Evolutionary conservation across 2,888 invertebrate genomes (phyloP).

Genomic region (Hemicrepidius hirtus): DNA sequence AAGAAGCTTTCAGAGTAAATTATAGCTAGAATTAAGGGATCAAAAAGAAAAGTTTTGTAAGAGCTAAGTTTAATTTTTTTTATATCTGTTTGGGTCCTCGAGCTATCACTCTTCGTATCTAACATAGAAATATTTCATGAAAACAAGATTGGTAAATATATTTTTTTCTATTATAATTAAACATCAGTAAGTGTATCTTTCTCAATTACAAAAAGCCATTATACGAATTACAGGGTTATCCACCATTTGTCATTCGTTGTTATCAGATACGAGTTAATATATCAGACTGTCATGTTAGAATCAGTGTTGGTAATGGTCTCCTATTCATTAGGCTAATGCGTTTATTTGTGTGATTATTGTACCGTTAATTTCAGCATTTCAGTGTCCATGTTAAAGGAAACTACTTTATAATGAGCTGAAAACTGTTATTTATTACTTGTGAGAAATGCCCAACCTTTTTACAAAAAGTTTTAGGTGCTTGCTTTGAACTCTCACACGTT

Average conservation of each 20-base stretch:
- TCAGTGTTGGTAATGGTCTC: conserved; percentile 57
- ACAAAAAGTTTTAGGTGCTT: too few relatives aligned
- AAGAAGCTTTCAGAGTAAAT: conserved; percentile 7
- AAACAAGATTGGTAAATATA: too few relatives aligned
- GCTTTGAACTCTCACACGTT: too few relatives aligned
- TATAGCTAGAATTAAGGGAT: not conserved
- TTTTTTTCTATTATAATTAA: conserved; percentile 15
- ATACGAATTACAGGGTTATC: conserved; percentile 38
- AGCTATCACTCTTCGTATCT: too few relatives aligned
- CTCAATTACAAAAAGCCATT: conserved; percentile 38
- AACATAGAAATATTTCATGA: too few relatives aligned
- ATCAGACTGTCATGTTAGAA: conserved; percentile 55
- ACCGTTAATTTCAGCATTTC: conserved; percentile 16
- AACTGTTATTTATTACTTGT: not conserved
- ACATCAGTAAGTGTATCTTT: not conserved
- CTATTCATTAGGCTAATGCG: conserved; percentile 57
- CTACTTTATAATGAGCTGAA: not conserved
- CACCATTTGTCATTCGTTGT: conserved; percentile 56
- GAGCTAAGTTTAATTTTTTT: conserved; percentile 1
- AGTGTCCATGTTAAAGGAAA: not conserved
- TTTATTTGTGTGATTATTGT: conserved; percentile 42
- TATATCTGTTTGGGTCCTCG: too few relatives aligned
- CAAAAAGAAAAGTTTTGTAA: not conserved
- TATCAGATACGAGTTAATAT: conserved; percentile 57
- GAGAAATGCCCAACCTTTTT: too few relatives aligned